These are phyloP conservation scores for Pandemis corylana DNA, from an alignment of 2,888 invertebrate species.

Conservation along the genomic window DNA sequence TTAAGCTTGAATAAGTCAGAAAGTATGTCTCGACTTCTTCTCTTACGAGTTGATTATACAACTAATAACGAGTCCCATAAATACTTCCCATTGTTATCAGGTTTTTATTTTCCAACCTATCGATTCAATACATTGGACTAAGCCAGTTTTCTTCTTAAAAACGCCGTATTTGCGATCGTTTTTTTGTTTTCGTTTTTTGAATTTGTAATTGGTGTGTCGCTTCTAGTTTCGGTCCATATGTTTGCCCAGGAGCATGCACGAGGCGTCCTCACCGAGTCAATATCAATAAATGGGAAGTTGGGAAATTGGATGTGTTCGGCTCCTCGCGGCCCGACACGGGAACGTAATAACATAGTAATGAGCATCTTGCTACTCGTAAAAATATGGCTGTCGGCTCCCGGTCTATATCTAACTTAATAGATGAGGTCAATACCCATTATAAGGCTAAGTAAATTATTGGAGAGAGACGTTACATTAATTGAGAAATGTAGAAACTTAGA, in stretches of 20 bases:
- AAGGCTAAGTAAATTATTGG: constrained; percentile 12
- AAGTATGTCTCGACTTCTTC: background rate
- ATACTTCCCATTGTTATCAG: too few relatives aligned
- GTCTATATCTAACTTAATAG: constrained; percentile 71
- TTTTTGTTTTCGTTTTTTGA: background rate
- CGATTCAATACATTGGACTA: background rate
- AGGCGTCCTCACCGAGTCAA: constrained; percentile 82
- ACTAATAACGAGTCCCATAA: too few relatives aligned
- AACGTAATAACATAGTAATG: constrained; percentile 84
- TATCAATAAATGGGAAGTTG: constrained; percentile 84
- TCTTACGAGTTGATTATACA: background rate
- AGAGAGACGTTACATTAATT: background rate
- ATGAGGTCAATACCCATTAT: constrained; percentile 61
- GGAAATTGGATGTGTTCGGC: constrained; percentile 84
- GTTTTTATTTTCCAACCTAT: too few relatives aligned
- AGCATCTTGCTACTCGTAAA: constrained; percentile 78
- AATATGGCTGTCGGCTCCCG: constrained; percentile 76
- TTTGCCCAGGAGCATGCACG: constrained; percentile 63
- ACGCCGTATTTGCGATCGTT: background rate
- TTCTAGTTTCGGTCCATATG: constrained; percentile 60
- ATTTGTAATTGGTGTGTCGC: constrained; percentile 44
- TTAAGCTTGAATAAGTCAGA: background rate
- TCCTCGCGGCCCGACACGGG: constrained; percentile 63
- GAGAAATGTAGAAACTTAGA: background rate
- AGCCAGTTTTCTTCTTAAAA: background rate